phyloP scores from a whole-genome alignment of 2,888 invertebrate species.

The Thereva nobilitata region DNA sequence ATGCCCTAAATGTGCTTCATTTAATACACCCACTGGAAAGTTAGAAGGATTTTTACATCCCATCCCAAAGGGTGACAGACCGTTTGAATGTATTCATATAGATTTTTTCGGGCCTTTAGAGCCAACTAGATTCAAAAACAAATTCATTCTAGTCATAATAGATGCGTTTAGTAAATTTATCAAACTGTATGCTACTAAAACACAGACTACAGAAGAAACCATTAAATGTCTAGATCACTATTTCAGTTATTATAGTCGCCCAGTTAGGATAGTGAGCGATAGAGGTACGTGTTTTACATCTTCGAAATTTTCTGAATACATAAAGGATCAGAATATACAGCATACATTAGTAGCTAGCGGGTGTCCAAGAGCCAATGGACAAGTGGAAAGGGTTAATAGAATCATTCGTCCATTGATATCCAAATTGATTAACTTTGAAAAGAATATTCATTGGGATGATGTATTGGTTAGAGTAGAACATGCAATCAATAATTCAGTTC shows the following conservation, averaged over 20 bases:
- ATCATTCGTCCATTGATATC: slow-evolving; percentile 3
- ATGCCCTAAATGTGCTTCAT: slow-evolving; percentile 32
- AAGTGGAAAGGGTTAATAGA: slow-evolving; percentile 20
- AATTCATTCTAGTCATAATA: slow-evolving; percentile 33
- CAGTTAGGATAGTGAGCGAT: slow-evolving; percentile 2
- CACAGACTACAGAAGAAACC: slow-evolving; percentile 39
- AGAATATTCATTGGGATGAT: slow-evolving; percentile 4
- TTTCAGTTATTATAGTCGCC: slow-evolving; percentile 8
- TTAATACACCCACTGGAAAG: slow-evolving; percentile 15
- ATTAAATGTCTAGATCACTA: background rate
- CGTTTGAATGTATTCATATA: slow-evolving; percentile 43
- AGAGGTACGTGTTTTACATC: slow-evolving; percentile 22
- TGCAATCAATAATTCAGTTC: slow-evolving; percentile 28
- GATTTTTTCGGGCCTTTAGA: slow-evolving; percentile 34
- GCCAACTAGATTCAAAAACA: background rate
- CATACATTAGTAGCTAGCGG: background rate
- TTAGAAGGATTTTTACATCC: background rate
- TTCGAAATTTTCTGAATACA: background rate
- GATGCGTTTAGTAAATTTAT: slow-evolving; percentile 40
- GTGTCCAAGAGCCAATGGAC: slow-evolving; percentile 3
- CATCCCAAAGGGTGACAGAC: slow-evolving; percentile 24
- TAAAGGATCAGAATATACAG: background rate
- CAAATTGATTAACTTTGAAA: slow-evolving; percentile 8
- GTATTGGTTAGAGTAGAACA: slow-evolving; percentile 14
- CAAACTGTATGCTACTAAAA: slow-evolving; percentile 32